Evolutionary conservation across 2,888 invertebrate genomes (phyloP), one percentile per base, ranked within the genome.

Genomic region (Epirrita christyi): DNA sequence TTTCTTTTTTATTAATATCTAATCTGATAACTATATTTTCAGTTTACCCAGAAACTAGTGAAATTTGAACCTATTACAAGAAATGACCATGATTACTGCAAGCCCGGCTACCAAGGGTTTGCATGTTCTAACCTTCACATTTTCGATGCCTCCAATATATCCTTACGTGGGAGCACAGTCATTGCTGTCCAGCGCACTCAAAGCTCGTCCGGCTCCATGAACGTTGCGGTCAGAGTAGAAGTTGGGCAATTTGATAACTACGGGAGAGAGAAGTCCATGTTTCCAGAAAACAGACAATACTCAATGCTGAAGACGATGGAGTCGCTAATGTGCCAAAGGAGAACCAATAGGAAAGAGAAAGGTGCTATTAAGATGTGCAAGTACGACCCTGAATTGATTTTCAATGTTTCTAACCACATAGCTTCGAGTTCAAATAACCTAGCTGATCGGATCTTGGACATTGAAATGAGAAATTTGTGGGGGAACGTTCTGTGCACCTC

Each of bases 381-480:
- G 13, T 48, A 59, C 0, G 15, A 54, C 6, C 45, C 55, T 0
- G 61, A 64, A 0, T 44, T 40, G 1, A 51, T 76, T n/a, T 59
- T 54, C 6, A 27, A 55, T 4, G 63, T 67, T 8, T 48, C 70
- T 0, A 53, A 68, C 0, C 40, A 54, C 0, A 42, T 72, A 8
- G 46, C 54, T 0, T 15, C 51, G 3, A 54, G 48, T 0, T 67
- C 71, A 0, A 40, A 29, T 0, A 61, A 61, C 13, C 1, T 45
- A 0, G 75, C 72, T 0, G 81, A 83, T 32, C 68, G 61, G 47
- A 45, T 66, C 0, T 44, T 81, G 0, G 66, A 57, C 6, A 63
- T 75, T 0, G 70, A 70, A 42, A 48, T 73, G 0, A 71, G 57
- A 43, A 81, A 79, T 54, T 41, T 57, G 0, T 71, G 68, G 52